Evolutionary conservation across 2,797 vertebrate genomes (phyloP), one percentile per base, ranked within the genome.

Genomic region (Pseudomugil gertrudae): DNA sequence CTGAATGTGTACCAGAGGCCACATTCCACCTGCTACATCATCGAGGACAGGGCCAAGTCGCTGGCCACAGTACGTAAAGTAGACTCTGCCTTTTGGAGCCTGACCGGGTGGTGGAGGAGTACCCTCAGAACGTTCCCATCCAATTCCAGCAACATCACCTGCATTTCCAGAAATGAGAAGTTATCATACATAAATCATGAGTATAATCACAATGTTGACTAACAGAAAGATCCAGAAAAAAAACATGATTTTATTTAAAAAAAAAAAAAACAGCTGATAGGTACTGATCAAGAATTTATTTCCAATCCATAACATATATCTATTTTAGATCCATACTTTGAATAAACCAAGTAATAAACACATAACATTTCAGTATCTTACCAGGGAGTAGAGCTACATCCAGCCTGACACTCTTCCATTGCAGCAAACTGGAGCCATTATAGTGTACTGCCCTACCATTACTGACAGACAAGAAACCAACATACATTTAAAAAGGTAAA

Each of bases 1-100:
- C 86, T 99, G 98, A 86, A 99, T 99, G 89, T 99, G 98, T 19
- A 99, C 96, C 48, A 99, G 92, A 0, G 98, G 98, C 98, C 98
- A 99, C 98, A 99, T 99, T 63, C 97, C 98, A 62, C 98, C 98
- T 9, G 97, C 96, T 53, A 99, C 98, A 32, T 99, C 97, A 74
- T 99, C 98, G 1, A 99, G 91, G 63, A 95, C 94, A 0, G 98
- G 97, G 30, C 91, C 81, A 5, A 99, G 96, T 27, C 96, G 93
- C 85, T 98, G 98, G 24, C 98, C 98, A 30, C 97, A 97, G 65
- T 98, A 99, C 0, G 97, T 99, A 65, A 99, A 99, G 90, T 99
- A 99, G 19, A 99, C 98, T 40, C 96, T 93, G 80, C 98, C 98
- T 86, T 99, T 99, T 62, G 97, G 93, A 13, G 98, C 96, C 90